Base-by-base conservation (phyloP, 1,140 invertebrate species). In the Planococcus citri region DNA sequence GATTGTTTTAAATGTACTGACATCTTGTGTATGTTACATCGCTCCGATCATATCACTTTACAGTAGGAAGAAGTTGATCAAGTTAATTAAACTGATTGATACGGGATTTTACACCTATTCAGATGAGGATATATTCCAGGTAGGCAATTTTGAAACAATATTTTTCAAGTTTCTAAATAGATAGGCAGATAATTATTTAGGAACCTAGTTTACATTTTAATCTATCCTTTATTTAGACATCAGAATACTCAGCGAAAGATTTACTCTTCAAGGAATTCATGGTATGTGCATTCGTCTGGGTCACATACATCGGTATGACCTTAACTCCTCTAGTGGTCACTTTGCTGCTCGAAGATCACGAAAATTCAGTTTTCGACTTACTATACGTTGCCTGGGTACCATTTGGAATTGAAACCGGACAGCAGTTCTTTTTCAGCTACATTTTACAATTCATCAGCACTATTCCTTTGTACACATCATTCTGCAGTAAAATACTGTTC, bases 401-500 rank as follows among this genome's bases (percentile, higher is more conserved):
- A 64, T 64, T 64, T 27, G 60, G 60, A 64, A 64, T 64, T 64
- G 22, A 64, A 27, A 64, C 60, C 2, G 60, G 60, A 2, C 2
- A 64, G 24, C 60, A 64, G 17, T 64, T 64, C 22, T 64, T 64
- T 64, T 22, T 22, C 22, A 64, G 60, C 22, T 64, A 64, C 22
- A 27, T 64, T 20, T 25, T 64, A 27, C 60, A 64, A 20, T 64
- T 64, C 60, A 64, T 64, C 60, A 64, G 60, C 22, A 64, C 60
- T 1, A 25, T 64, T 25, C 60, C 60, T 17, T 25, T 64, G 12
- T 64, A 64, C 20, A 64, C 60, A 27, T 64, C 60, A 21, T 64
- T 64, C 60, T 10, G 9, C 25, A 64, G 60, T 20, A 64, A 64
- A 64, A 64, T 64, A 17, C 17, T 64, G 17, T 64, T 64, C 17